Conservation (phyloP, 2,797 vertebrate species). For the Tachyglossus aculeatus region DNA sequence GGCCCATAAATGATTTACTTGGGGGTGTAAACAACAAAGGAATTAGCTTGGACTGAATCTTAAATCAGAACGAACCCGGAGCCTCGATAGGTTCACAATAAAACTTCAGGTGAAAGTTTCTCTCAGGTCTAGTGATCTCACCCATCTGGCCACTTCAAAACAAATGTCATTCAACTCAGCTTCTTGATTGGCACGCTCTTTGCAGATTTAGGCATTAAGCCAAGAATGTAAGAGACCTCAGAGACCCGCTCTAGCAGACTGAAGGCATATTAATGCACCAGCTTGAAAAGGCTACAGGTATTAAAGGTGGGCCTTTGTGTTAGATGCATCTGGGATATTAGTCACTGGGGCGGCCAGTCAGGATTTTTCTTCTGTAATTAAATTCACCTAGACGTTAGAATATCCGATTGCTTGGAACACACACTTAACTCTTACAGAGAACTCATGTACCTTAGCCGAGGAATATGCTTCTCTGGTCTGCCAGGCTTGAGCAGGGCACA, state of each 20-base stretch:
- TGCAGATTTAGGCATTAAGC: not conserved
- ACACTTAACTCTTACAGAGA: not conserved
- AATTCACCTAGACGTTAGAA: not conserved
- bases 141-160: not conserved
- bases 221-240: not conserved
- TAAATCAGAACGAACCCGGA: not conserved
- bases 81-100: not conserved
- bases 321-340: not conserved
- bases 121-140: not conserved
- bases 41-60: not conserved
- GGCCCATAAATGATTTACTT: not conserved
- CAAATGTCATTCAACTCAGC: not conserved
- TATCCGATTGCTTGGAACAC: not conserved
- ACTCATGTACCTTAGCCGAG: not conserved
- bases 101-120: not conserved
- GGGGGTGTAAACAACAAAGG: not conserved
- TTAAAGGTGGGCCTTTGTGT: not conserved
- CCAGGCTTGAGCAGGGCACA: no score
- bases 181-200: not conserved
- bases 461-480: no score
- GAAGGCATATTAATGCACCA: not conserved
- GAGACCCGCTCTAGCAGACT: not conserved
- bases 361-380: not conserved
- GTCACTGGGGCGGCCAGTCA: not conserved
- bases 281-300: not conserved